A percentile compares a stretch with the other conserved stretches of the same genome.
These are phyloP conservation scores for Catharus ustulatus DNA, from an alignment of 2,797 vertebrate species.

Conservation along the genomic window DNA sequence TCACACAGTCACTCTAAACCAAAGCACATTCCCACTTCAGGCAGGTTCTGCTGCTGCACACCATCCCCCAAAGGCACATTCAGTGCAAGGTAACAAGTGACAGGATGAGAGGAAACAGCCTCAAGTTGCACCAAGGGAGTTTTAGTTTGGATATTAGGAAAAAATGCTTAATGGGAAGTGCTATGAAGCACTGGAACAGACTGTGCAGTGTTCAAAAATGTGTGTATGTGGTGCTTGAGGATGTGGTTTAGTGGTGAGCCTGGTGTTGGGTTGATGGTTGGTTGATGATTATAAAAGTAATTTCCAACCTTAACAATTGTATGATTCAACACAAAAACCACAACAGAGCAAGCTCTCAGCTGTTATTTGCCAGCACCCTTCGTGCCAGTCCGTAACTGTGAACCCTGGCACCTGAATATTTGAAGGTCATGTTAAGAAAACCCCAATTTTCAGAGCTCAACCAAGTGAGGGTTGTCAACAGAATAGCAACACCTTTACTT, in stretches of 20 bases:
- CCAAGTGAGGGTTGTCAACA: not conserved
- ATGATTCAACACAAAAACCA: not conserved
- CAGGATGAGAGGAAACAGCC: not conserved
- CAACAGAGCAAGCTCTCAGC: not conserved
- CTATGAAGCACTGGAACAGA: not conserved
- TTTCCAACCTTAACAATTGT: not conserved
- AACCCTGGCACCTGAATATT: not conserved
- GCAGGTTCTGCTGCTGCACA: not conserved
- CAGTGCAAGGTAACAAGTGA: not conserved
- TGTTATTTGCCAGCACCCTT: not conserved
- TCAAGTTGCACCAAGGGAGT: not conserved
- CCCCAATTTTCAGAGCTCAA: not conserved
- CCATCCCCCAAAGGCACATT: not conserved
- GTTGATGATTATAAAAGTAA: not conserved
- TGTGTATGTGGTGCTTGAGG: not conserved
- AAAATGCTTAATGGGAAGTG: not conserved
- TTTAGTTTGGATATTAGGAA: not conserved
- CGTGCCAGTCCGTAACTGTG: accelerated
- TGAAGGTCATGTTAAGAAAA: not conserved
- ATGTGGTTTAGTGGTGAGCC: not conserved
- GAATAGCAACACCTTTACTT: not conserved
- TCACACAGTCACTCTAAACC: not conserved
- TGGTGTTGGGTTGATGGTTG: not conserved
- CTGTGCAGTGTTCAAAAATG: not conserved
- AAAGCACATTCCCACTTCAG: not conserved